Conservation (phyloP, 2,113 vertebrate genomes). For the Garra rufa region DNA sequence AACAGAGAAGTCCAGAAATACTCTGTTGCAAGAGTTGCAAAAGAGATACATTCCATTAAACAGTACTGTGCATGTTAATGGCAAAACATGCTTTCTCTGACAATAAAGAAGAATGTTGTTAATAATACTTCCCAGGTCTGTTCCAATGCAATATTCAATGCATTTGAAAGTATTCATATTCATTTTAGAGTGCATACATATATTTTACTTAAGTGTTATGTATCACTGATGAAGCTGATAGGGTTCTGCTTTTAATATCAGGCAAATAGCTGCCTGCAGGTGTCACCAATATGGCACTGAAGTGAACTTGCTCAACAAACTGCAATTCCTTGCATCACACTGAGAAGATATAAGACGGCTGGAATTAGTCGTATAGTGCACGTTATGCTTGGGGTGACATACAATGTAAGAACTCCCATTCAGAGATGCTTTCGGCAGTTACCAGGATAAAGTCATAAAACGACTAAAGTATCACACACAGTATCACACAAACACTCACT, state of each 20-base stretch:
- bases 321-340: conserved; percentile 4
- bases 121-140: background rate
- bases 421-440: conserved; percentile 27
- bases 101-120: background rate
- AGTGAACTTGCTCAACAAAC: conserved; percentile 8
- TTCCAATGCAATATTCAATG: background rate
- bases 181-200: background rate
- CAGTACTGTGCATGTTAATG: background rate
- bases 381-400: background rate
- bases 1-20: background rate
- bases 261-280: background rate
- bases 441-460: background rate
- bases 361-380: background rate
- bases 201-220: background rate
- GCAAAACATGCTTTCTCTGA: background rate
- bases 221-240: too few species aligned
- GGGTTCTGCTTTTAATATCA: background rate
- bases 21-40: conserved; percentile 19
- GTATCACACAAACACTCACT: background rate
- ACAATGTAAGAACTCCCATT: background rate
- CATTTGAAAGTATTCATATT: too few species aligned
- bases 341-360: background rate
- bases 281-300: background rate
- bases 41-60: conserved; percentile 15
- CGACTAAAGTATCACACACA: background rate